These are phyloP conservation scores for Lutjanus erythropterus DNA, from an alignment of 2,113 vertebrate genomes.

Conservation along the genomic window DNA sequence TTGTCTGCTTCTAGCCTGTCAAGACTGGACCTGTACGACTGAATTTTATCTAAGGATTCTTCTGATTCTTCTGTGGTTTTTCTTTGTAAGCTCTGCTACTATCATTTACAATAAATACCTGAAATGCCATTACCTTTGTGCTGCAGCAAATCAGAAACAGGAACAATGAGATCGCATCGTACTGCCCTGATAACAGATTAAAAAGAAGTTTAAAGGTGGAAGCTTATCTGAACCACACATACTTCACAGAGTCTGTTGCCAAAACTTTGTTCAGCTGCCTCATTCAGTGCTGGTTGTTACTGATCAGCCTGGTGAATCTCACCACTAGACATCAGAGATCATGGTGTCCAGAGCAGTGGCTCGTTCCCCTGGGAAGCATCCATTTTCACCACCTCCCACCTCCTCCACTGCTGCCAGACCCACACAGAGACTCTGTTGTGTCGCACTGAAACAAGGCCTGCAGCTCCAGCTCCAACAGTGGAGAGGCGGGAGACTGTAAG, in stretches of 20 bases:
- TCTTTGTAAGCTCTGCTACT: not conserved
- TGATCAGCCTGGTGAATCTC: conserved; percentile 31
- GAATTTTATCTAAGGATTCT: not conserved
- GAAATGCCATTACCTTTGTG: not conserved
- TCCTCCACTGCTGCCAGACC: conserved; percentile 32
- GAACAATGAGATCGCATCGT: too few relatives aligned
- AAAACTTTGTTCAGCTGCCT: not conserved
- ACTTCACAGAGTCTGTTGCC: not conserved
- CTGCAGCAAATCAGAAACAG: not conserved
- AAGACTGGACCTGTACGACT: not conserved
- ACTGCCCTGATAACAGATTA: not conserved
- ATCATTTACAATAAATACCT: not conserved
- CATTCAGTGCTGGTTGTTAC: not conserved
- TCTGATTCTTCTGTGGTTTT: not conserved
- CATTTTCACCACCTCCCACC: conserved; percentile 31
- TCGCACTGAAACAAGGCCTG: conserved; percentile 26
- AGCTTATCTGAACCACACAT: not conserved
- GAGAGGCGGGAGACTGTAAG: not conserved
- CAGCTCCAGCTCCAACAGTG: conserved; percentile 3
- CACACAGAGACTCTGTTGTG: conserved; percentile 77
- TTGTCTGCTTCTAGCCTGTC: not conserved
- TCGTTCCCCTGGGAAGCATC: conserved; percentile 43
- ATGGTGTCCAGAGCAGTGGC: conserved; percentile 30
- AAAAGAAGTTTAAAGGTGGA: not conserved
- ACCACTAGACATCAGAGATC: conserved; percentile 15